Base-by-base conservation (phyloP, 2,797 vertebrate genomes). In the Cuniculus paca region DNA sequence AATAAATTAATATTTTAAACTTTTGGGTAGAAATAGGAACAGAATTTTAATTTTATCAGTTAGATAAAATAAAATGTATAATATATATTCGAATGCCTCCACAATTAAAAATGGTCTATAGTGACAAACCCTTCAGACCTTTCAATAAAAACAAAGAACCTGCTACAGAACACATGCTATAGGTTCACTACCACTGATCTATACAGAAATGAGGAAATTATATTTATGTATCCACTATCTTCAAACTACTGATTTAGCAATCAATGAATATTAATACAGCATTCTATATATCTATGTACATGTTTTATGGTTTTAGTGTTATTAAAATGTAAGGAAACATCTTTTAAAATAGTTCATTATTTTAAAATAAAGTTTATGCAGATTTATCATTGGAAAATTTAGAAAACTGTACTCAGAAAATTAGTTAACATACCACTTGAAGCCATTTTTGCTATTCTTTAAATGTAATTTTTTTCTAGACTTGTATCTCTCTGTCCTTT, bases 11-110 rank as follows among this genome's bases (percentile, higher is more conserved):
- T 52, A 45, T 75, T 50, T 90, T 19, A 65, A 80, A 61, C 14
- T 28, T 77, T 79, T 54, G 74, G 5, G 39, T 68, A 74, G 36
- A 90, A 83, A 75, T 91, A 28, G n/a, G 14, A 2, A 45, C 84
- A 96, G 7, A 48, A 75, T 90, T 95, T 97, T 80, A 70, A 90
- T 75, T 92, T 88, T 1, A 26, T 60, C 2, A 72, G 6, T 60
- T 87, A 87, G n/a, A 8, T 87, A 92, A 90, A 95, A 84, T 88
- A 82, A 88, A 92, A 79, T 68, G 42, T 48, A 45, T 88, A 60
- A 74, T 16, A 58, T 20, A 52, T 36, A 60, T 68, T 78, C 82
- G 22, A 91, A 77, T 93, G 39, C 31, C 28, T 77, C 14, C 26
- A 68, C 14, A 95, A 88, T 91, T 88, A 88, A 88, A 90, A 92